Conservation (phyloP, 2,888 invertebrate species). For the Operophtera brumata region DNA sequence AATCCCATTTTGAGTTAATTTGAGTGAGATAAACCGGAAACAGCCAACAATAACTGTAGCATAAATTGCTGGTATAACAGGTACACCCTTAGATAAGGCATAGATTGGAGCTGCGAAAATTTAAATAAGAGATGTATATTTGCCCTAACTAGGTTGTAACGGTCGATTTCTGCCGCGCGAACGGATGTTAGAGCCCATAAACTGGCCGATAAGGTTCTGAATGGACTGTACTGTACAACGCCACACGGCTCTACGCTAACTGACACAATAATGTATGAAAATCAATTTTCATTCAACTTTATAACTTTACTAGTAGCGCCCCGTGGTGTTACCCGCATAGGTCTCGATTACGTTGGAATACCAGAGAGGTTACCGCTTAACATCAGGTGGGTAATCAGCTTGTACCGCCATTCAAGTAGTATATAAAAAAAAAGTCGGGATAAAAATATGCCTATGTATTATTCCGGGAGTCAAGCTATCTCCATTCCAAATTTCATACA, state of each 20-base stretch:
- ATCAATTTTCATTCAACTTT: slow-evolving; percentile 26
- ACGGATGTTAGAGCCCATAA: slow-evolving; percentile 59
- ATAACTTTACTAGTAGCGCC: slow-evolving; percentile 14
- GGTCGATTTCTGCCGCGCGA: slow-evolving; percentile 50
- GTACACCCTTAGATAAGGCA: slow-evolving; percentile 30
- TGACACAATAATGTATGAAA: slow-evolving; percentile 41
- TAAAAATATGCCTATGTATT: no score
- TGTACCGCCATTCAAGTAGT: no score
- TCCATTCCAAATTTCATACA: no score
- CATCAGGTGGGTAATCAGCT: no score
- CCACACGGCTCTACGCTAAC: slow-evolving; percentile 29
- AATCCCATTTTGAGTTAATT: slow-evolving; percentile 30
- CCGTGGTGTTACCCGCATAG: no score
- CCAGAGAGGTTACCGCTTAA: no score
- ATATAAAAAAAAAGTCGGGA: no score
- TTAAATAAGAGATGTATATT: slow-evolving; percentile 57
- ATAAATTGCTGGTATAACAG: slow-evolving; percentile 31
- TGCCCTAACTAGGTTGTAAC: slow-evolving; percentile 53
- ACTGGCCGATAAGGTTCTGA: slow-evolving; percentile 54
- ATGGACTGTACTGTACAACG: slow-evolving; percentile 30
- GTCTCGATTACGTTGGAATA: no score
- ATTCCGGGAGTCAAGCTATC: no score
- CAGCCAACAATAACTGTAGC: slow-evolving; percentile 35
- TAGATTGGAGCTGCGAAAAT: slow-evolving; percentile 40
- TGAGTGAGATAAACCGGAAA: slow-evolving; percentile 31